A percentile compares a stretch with the other conserved stretches of the same genome.
Evolutionary conservation across 2,113 vertebrate species (phyloP).

Genomic region (Pseudopipra pipra): DNA sequence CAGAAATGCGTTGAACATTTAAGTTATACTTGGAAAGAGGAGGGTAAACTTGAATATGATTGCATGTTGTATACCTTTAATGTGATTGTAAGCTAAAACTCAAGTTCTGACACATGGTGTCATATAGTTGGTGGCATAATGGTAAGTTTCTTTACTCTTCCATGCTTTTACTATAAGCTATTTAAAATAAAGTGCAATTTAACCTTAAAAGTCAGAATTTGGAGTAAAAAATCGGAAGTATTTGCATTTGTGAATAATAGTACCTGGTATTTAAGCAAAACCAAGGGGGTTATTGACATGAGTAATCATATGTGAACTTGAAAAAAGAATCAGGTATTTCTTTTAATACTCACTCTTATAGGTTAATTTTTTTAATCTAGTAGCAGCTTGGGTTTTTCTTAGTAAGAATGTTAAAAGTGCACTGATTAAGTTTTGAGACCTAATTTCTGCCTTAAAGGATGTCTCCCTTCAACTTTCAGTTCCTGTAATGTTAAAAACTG

Average conservation of each 20-base stretch:
- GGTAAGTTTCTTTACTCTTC: slow-evolving; percentile 4
- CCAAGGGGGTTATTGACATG: background rate
- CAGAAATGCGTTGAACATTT: background rate
- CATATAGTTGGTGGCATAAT: background rate
- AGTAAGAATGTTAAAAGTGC: slow-evolving; percentile 26
- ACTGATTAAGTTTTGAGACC: slow-evolving; percentile 41
- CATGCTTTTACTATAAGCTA: background rate
- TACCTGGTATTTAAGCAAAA: slow-evolving; percentile 30
- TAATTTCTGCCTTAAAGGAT: slow-evolving; percentile 32
- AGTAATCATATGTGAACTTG: background rate
- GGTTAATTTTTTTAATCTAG: background rate
- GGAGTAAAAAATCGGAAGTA: background rate
- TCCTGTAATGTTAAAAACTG: background rate
- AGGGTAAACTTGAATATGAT: background rate
- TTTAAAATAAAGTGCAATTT: slow-evolving; percentile 52
- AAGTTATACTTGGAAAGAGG: background rate
- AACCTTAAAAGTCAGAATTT: background rate
- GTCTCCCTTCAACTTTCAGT: background rate
- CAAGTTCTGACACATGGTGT: background rate
- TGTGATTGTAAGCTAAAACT: background rate
- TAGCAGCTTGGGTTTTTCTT: slow-evolving; percentile 35
- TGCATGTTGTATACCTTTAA: slow-evolving; percentile 1
- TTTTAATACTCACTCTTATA: slow-evolving; percentile 4
- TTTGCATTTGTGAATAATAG: slow-evolving; percentile 11
- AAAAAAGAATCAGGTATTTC: slow-evolving; percentile 19